Percentiles rank a stretch among this genome's conserved stretches.
Conservation (phyloP, 2,113 vertebrate genomes). For the Rhinopomastus cyanomelas region DNA sequence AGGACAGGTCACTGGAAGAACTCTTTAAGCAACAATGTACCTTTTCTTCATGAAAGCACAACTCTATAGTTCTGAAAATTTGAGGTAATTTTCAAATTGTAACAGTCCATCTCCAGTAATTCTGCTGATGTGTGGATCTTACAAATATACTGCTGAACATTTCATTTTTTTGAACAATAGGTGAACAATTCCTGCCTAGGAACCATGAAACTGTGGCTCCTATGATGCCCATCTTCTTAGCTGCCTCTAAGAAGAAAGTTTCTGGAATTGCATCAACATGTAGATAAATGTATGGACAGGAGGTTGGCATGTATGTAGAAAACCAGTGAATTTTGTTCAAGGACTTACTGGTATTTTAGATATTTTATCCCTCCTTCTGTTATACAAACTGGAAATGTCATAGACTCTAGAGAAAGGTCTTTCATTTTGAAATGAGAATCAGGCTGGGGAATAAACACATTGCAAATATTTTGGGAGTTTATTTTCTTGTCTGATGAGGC, state of each 20-base stretch:
- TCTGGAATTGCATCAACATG: background rate
- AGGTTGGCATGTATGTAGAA: background rate
- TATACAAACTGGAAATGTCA: conserved; percentile 17
- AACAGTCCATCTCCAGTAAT: background rate
- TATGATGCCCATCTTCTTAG: too few species aligned
- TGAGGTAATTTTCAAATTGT: too few species aligned
- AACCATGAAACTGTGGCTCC: background rate
- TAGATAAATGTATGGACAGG: background rate
- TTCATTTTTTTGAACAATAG: background rate
- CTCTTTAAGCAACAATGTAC: too few species aligned
- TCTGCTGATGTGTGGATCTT: background rate
- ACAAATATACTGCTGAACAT: background rate
- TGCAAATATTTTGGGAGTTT: conserved; percentile 31
- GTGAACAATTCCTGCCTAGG: background rate
- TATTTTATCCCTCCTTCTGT: background rate
- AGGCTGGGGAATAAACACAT: background rate
- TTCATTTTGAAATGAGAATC: background rate
- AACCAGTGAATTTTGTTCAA: background rate
- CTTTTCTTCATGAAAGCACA: too few species aligned
- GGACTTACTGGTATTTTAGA: background rate
- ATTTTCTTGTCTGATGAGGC: background rate
- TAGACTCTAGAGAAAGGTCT: background rate
- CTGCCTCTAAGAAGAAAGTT: background rate
- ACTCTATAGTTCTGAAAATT: too few species aligned
- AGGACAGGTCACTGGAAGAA: too few species aligned